Percentiles rank a stretch among this genome's conserved stretches.
Evolutionary conservation across 2,888 invertebrate species (phyloP).

Genomic region (Aphodius sticticus): DNA sequence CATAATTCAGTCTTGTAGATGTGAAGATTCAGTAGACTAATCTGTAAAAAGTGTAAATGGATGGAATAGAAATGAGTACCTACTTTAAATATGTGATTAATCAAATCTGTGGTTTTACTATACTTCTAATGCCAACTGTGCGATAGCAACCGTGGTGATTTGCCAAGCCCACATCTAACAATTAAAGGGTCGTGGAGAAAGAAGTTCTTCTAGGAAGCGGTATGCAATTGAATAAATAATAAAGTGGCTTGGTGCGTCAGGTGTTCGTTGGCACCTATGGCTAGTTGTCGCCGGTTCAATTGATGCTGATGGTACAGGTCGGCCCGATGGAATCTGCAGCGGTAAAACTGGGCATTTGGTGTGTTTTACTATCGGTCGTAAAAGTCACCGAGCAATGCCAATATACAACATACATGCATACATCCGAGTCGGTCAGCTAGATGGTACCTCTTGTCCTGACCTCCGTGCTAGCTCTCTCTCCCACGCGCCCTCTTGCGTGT

Average conservation of each 20-base stretch:
- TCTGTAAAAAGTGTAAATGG: no score
- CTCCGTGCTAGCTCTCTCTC: not conserved
- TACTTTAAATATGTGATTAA: no score
- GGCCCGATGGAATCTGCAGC: constrained; percentile 16
- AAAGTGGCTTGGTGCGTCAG: constrained; percentile 15
- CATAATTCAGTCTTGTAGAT: no score
- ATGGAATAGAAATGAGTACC: no score
- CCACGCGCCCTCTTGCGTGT: not conserved
- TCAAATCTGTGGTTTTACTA: no score
- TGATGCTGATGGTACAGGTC: constrained; percentile 14
- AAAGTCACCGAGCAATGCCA: constrained; percentile 9
- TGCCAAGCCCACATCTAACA: not conserved
- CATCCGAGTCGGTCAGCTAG: not conserved
- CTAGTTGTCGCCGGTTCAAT: constrained; percentile 14
- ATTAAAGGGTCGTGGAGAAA: constrained; percentile 5
- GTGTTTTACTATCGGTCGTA: constrained; percentile 21
- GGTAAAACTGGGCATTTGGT: constrained; percentile 21
- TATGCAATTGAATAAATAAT: constrained; percentile 18
- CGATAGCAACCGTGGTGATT: not conserved
- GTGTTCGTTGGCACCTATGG: constrained; percentile 17
- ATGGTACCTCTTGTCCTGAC: not conserved
- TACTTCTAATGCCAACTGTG: no score
- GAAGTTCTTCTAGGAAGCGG: constrained; percentile 16
- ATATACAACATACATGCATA: constrained; percentile 4
- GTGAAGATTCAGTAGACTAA: no score